Evolutionary conservation across 2,888 invertebrate genomes (phyloP), one percentile per base, ranked within the genome.

Genomic region (Acronicta leporina): DNA sequence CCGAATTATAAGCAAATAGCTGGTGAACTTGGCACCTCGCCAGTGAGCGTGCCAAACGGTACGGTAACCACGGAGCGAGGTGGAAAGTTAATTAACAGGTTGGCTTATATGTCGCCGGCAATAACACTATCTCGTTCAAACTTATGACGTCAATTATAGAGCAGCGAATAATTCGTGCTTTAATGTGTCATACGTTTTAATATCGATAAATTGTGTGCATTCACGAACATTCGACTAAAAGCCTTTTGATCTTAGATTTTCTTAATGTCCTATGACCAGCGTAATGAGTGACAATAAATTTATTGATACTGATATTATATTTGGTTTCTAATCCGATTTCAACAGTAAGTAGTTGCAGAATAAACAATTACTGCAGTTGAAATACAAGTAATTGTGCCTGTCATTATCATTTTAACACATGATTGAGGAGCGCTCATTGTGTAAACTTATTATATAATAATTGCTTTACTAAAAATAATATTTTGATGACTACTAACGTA

Each of bases 1-100:
- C 91, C 84, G 81, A 91, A 92, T 93, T 92, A 93, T 91, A 92
- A 92, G 91, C 93, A 92, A 92, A 92, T 90, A 92, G 86, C 88
- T 73, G 82, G 82, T 75, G 68, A 79, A 74, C 79, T 84, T 93
- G 93, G 93, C 91, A 69, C 47, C 41, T n/a, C 58, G 91, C 93
- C 93, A 92, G 87, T 74, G 75, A 74, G 76, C 87, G 85, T 84
- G 90, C 87, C 89, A 87, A 82, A 62, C 59, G 62, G 69, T 73
- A 67, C 55, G 87, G 87, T 81, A 80, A 75, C 91, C 88, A 90
- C 62, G 63, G 27, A 38, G 52, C 64, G 65, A 73, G 73, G 68
- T 71, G 51, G 49, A 71, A 66, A 77, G 63, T 68, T 68, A 79
- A 79, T 77, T 71, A 78, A 62, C 75, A 67, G 66, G 67, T 77